Conservation (phyloP, 2,888 invertebrate species). For the Trimorus sp. region DNA sequence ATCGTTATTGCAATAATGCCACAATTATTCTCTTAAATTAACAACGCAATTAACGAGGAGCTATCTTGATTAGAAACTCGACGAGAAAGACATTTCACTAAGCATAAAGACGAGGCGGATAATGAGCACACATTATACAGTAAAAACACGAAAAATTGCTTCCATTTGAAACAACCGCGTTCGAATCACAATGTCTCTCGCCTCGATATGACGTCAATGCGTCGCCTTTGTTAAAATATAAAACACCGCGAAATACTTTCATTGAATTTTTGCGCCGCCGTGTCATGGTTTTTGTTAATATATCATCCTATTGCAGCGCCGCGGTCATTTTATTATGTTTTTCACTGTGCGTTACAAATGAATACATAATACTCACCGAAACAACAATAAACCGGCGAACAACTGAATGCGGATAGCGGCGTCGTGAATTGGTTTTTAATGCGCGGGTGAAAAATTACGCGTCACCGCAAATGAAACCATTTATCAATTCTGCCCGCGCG, state of each 20-base stretch:
- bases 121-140: conserved; percentile 17
- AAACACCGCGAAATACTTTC: conserved; percentile 30
- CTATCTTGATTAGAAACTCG: conserved; percentile 5
- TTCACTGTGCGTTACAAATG: too few relatives aligned
- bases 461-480: too few relatives aligned
- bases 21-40: too few relatives aligned
- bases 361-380: conserved; percentile 16
- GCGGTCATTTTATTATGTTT: too few relatives aligned
- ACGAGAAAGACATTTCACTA: not conserved
- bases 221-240: conserved; percentile 19
- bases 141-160: conserved; percentile 17
- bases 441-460: not conserved
- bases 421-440: conserved; percentile 31
- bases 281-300: too few relatives aligned
- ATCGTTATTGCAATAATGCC: too few relatives aligned
- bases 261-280: conserved; percentile 14
- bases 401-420: not conserved
- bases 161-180: conserved; percentile 14
- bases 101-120: conserved; percentile 4
- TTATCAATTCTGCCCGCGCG: too few relatives aligned
- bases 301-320: too few relatives aligned
- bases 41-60: not conserved
- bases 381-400: conserved; percentile 37
- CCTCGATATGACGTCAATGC: conserved; percentile 19
- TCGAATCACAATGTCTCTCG: conserved; percentile 23